These are phyloP conservation scores for Drosophila bocqueti DNA, from an alignment of 1,140 invertebrate genomes.

Conservation along the genomic window DNA sequence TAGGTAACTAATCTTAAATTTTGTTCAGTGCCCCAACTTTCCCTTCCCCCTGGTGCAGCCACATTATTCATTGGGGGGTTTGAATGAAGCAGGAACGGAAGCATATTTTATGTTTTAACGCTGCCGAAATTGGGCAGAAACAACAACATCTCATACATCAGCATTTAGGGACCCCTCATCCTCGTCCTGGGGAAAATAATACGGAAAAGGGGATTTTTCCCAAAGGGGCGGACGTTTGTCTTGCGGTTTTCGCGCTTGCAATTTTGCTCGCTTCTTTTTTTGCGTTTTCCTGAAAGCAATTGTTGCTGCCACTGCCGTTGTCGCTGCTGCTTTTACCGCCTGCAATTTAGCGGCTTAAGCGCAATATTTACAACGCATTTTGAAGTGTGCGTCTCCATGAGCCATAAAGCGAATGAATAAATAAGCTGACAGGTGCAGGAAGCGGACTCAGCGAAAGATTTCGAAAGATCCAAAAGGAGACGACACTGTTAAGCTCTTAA, in stretches of 20 bases:
- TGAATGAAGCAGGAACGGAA: constrained; percentile 56
- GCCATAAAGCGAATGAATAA: constrained; percentile 68
- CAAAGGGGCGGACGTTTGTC: constrained; percentile 57
- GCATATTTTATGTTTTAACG: constrained; percentile 85
- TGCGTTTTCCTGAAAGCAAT: constrained; percentile 68
- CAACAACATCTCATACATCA: constrained; percentile 78
- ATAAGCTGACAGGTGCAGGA: constrained; percentile 62
- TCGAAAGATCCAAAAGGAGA: constrained; percentile 40
- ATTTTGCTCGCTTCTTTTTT: constrained; percentile 38
- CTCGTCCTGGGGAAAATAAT: constrained; percentile 31
- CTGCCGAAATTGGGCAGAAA: constrained; percentile 77
- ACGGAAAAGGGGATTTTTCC: constrained; percentile 12
- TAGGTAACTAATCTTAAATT: neutral
- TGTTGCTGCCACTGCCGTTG: constrained; percentile 47
- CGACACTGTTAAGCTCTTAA: constrained; percentile 48
- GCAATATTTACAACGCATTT: constrained; percentile 78
- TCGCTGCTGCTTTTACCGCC: constrained; percentile 36
- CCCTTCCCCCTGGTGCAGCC: constrained; percentile 44
- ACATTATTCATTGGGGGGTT: constrained; percentile 76
- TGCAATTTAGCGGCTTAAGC: constrained; percentile 80
- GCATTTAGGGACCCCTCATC: constrained; percentile 70
- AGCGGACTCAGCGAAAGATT: constrained; percentile 26
- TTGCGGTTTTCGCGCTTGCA: constrained; percentile 78
- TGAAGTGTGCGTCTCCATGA: constrained; percentile 55
- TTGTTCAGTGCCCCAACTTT: neutral